Conservation (phyloP, 2,888 invertebrate species). For the Thereva nobilitata region DNA sequence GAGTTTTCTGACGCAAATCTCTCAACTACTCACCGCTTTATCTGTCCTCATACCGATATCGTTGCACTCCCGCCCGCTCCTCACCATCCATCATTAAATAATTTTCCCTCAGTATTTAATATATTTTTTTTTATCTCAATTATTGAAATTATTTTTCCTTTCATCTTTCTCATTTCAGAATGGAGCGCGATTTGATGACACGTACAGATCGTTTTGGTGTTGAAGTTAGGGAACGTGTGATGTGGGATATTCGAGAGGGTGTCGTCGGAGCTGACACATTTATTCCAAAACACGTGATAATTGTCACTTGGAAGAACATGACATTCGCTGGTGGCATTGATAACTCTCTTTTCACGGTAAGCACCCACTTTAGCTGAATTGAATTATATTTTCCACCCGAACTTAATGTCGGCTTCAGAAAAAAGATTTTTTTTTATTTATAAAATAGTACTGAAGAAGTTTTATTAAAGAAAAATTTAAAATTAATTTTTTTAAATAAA, state of each 20-base stretch:
- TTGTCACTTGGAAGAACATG: slow-evolving; percentile 95
- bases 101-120: too few species aligned
- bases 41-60: too few species aligned
- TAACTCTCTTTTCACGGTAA: slow-evolving; percentile 72
- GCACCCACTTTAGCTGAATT: slow-evolving; percentile 43
- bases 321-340: slow-evolving; percentile 88
- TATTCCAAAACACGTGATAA: slow-evolving; percentile 85
- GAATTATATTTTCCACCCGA: not conserved
- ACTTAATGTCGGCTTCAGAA: slow-evolving; percentile 6
- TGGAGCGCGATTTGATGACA: slow-evolving; percentile 71
- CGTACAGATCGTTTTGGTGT: slow-evolving; percentile 83
- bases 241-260: slow-evolving; percentile 87
- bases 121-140: too few species aligned
- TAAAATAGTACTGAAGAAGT: too few species aligned
- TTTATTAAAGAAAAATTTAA: too few species aligned
- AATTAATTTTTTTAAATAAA: too few species aligned
- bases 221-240: slow-evolving; percentile 81
- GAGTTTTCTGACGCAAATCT: too few species aligned
- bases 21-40: too few species aligned
- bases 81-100: too few species aligned
- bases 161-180: slow-evolving; percentile 51
- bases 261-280: slow-evolving; percentile 91
- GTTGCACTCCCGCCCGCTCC: too few species aligned
- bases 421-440: too few species aligned
- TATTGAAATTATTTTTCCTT: not conserved